Percentiles rank a stretch among this genome's conserved stretches.
phyloP scores from a whole-genome alignment of 2,888 invertebrate species.

The Caenorhabditis becei region DNA sequence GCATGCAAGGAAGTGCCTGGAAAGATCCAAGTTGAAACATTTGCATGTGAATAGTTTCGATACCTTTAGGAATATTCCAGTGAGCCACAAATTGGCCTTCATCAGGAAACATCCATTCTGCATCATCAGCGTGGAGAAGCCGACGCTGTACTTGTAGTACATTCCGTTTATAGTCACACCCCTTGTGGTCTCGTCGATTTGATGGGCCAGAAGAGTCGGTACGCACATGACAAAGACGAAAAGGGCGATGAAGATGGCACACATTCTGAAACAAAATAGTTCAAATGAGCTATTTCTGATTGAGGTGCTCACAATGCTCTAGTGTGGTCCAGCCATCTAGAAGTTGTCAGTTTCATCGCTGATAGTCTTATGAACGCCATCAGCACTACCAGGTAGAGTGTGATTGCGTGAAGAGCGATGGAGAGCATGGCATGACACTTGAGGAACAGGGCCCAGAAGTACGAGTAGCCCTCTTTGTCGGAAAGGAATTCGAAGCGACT shows the following conservation, averaged over 20 bases:
- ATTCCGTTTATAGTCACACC: conserved; percentile 33
- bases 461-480: conserved; percentile 68
- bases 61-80: conserved; percentile 72
- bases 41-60: not conserved
- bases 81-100: conserved; percentile 75
- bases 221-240: conserved; percentile 70
- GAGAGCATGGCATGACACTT: conserved; percentile 72
- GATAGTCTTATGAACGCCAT: conserved; percentile 77
- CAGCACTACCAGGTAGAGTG: conserved; percentile 76
- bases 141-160: conserved; percentile 58
- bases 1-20: conserved; percentile 69
- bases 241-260: conserved; percentile 61
- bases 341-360: conserved; percentile 68
- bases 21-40: not conserved
- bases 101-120: conserved; percentile 69
- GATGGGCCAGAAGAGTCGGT: conserved; percentile 73
- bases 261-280: conserved; percentile 52
- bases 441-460: conserved; percentile 73
- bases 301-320: conserved; percentile 64
- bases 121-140: conserved; percentile 70
- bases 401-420: conserved; percentile 76
- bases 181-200: conserved; percentile 59
- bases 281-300: not conserved
- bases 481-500: conserved; percentile 73
- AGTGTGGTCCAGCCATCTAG: conserved; percentile 63